Evolutionary conservation across 2,797 vertebrate species (phyloP).

Genomic region (Notolabrus celidotus): DNA sequence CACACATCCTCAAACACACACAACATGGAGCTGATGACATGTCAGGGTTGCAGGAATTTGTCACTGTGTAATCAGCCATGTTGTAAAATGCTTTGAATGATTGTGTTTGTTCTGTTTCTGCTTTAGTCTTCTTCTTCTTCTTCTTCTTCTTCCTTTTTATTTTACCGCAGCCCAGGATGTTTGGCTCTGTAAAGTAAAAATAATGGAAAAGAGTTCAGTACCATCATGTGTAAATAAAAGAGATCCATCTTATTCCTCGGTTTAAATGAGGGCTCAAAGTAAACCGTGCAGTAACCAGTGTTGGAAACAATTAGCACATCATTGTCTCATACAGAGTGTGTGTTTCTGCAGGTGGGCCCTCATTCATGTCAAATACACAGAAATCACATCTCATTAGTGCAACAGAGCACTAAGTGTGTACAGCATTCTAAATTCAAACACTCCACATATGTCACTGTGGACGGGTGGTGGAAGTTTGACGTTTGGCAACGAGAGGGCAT

Average conservation of each 20-base stretch:
- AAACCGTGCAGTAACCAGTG: background rate
- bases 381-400: conserved; percentile 61
- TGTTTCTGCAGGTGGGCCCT: conserved; percentile 57
- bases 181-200: background rate
- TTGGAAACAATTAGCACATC: conserved; percentile 57
- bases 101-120: background rate
- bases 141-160: background rate
- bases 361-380: conserved; percentile 26
- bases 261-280: background rate
- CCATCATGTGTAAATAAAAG: conserved; percentile 25
- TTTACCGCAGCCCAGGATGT: conserved; percentile 1
- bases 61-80: conserved; percentile 67
- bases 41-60: conserved; percentile 73
- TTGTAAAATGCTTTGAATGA: conserved; percentile 32
- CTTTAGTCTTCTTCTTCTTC: conserved; percentile 5
- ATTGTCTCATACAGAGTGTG: conserved; percentile 12
- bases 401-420: conserved; percentile 52
- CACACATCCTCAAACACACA: conserved; percentile 19
- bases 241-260: background rate
- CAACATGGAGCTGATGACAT: conserved; percentile 67
- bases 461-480: conserved; percentile 72
- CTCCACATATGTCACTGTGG: conserved; percentile 56
- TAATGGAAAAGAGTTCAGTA: background rate
- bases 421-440: conserved; percentile 64
- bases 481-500: conserved; percentile 74